Conservation (phyloP, 2,888 invertebrate genomes). For the Drosophila aldrichi region DNA sequence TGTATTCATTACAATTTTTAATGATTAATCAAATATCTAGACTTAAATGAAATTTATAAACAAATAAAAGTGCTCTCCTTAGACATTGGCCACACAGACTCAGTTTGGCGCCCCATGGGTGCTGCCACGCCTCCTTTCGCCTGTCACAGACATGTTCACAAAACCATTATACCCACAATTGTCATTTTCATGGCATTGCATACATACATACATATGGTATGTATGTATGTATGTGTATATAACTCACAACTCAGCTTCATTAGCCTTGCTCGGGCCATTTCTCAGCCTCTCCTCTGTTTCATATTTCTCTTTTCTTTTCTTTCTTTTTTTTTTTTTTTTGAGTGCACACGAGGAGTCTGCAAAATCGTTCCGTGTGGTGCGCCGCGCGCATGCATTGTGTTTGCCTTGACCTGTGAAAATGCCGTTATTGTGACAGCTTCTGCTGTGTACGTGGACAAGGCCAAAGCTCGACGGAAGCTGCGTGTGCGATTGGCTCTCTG, state of each 20-base stretch:
- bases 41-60: no score
- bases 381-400: slow-evolving; percentile 20
- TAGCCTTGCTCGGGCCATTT: neutral
- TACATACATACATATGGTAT: no score
- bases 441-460: slow-evolving; percentile 39
- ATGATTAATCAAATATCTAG: no score
- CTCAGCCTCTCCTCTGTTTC: neutral
- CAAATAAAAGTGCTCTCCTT: no score
- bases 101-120: neutral
- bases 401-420: slow-evolving; percentile 56
- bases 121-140: neutral
- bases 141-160: neutral
- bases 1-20: no score
- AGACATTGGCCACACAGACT: no score
- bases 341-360: slow-evolving; percentile 33
- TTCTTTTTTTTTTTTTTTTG: neutral
- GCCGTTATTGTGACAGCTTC: slow-evolving; percentile 3
- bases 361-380: slow-evolving; percentile 13
- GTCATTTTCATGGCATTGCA: neutral
- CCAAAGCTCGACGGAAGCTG: slow-evolving; percentile 61
- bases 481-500: slow-evolving; percentile 38
- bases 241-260: neutral
- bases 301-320: no score
- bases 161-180: neutral
- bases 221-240: neutral